phyloP scores from a whole-genome alignment of 2,797 vertebrate genomes.

The Coregonus ussuriensis region DNA sequence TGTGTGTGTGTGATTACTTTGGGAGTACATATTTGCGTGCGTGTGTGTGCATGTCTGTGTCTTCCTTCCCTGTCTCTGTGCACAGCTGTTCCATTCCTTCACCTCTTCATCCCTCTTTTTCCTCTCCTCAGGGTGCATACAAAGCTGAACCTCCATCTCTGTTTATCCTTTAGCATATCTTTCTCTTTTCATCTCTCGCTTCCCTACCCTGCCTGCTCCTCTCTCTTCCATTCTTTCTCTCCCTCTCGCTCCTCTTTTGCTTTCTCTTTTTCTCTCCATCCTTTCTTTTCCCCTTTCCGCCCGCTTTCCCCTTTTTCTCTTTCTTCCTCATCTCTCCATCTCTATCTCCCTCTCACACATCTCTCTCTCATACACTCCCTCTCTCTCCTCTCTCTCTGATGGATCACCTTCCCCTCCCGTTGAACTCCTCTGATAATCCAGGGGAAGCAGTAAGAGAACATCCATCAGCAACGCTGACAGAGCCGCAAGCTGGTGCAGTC shows the following conservation, averaged over 20 bases:
- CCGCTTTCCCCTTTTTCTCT: neutral
- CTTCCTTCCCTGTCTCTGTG: neutral
- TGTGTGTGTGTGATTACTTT: no score
- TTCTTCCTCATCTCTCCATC: neutral
- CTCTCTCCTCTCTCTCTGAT: constrained; percentile 25
- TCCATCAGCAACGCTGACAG: constrained; percentile 39
- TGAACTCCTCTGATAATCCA: constrained; percentile 45
- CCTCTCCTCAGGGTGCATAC: constrained; percentile 11
- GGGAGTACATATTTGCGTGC: neutral
- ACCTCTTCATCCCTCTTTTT: constrained; percentile 1
- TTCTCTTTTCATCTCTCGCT: neutral
- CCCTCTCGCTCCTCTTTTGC: no score
- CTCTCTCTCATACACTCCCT: neutral
- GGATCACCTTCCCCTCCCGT: constrained; percentile 40
- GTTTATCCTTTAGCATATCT: neutral
- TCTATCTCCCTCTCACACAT: neutral
- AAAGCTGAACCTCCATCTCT: constrained; percentile 10
- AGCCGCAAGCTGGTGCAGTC: constrained; percentile 26
- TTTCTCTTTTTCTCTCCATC: no score
- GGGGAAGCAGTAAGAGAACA: constrained; percentile 35
- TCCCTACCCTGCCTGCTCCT: neutral
- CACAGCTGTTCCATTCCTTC: constrained; percentile 1
- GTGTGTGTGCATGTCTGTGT: neutral
- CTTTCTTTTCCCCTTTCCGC: neutral
- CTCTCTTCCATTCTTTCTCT: neutral